These are phyloP conservation scores for Balearica regulorum DNA, from an alignment of 2,797 vertebrate genomes.

Conservation along the genomic window DNA sequence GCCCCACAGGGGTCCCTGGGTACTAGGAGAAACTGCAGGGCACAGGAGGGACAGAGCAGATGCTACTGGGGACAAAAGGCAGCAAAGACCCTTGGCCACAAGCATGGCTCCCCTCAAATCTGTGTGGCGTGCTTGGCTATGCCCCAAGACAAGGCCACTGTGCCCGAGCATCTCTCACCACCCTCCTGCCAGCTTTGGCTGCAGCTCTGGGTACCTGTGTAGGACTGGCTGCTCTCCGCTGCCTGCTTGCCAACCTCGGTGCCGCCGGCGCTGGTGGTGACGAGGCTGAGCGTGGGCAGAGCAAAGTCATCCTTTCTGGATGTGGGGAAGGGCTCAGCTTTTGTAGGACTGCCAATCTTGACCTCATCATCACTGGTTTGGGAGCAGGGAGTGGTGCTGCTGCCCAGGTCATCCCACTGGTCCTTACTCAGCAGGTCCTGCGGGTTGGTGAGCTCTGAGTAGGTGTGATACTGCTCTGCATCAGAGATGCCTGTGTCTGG, in stretches of 20 bases:
- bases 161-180: background rate
- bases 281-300: conserved; percentile 74
- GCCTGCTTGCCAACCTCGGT: conserved; percentile 61
- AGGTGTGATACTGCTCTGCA: conserved; percentile 77
- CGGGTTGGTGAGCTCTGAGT: conserved; percentile 75
- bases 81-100: background rate
- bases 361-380: conserved; percentile 83
- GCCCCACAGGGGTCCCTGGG: background rate
- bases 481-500: conserved; percentile 80
- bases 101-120: background rate
- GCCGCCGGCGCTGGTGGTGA: conserved; percentile 54
- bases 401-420: conserved; percentile 80
- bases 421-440: conserved; percentile 53
- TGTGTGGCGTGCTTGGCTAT: background rate
- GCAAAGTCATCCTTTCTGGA: conserved; percentile 74
- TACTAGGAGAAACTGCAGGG: background rate
- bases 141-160: background rate
- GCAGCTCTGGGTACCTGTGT: conserved; percentile 70
- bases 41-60: background rate
- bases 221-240: conserved; percentile 71
- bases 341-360: conserved; percentile 69
- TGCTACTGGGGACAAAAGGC: background rate
- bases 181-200: background rate
- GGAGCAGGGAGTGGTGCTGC: conserved; percentile 82
- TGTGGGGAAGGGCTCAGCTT: conserved; percentile 53